Evolutionary conservation across 2,113 vertebrate genomes (phyloP).

Genomic region (Ursus arctos): DNA sequence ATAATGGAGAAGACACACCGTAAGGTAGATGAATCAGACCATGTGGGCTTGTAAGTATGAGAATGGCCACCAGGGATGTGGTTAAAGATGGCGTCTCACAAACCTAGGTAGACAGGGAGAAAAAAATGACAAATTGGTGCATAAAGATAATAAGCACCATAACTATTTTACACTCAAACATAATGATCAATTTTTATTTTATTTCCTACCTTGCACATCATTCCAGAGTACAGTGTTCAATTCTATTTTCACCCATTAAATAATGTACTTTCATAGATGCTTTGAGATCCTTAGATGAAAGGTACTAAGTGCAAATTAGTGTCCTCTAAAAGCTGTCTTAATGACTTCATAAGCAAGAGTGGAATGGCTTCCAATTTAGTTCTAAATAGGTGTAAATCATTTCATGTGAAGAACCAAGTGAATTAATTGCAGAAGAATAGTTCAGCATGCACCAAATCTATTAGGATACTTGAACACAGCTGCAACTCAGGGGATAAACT

Average conservation of each 20-base stretch:
- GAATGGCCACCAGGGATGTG: neutral
- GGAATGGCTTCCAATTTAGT: constrained; percentile 49
- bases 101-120: neutral
- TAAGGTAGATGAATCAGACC: neutral
- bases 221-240: neutral
- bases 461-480: constrained; percentile 78
- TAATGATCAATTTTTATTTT: neutral
- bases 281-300: constrained; percentile 76
- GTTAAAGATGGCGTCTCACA: neutral
- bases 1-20: neutral
- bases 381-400: constrained; percentile 70
- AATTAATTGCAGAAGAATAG: constrained; percentile 72
- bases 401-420: constrained; percentile 53
- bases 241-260: constrained; percentile 50
- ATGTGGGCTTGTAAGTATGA: neutral
- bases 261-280: constrained; percentile 48
- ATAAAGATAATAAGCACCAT: neutral
- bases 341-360: constrained; percentile 65
- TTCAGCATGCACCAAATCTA: constrained; percentile 64
- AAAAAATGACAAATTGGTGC: neutral
- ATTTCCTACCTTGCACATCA: constrained; percentile 26
- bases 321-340: constrained; percentile 70
- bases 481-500: constrained; percentile 75
- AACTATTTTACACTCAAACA: neutral
- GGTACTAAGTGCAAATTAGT: constrained; percentile 71